Base-by-base conservation (phyloP, 2,797 vertebrate species). In the Vultur gryphus region DNA sequence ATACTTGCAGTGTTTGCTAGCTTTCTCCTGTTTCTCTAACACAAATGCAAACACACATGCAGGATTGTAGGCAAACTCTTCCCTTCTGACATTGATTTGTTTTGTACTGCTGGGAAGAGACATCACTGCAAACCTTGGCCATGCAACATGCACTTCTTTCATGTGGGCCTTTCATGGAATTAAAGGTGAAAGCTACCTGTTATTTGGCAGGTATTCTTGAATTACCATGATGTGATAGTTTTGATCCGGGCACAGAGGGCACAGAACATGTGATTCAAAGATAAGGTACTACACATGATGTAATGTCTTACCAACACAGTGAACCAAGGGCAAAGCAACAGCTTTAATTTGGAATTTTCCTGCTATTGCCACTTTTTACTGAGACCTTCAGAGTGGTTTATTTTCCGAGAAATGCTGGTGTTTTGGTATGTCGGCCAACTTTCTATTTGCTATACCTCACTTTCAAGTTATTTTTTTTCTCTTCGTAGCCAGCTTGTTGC, bases 261-360 rank as follows among this genome's bases (percentile, higher is more conserved):
- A 80, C 54, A 58, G 58, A 94, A 76, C 8, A 1, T 59, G 52
- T 48, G 57, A 71, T 76, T 70, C 69, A 78, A 46, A 59, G 29
- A 39, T 49, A 79, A 76, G 28, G 11, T 65, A 20, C 66, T 54
- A 31, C 46, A 59, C 49, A 59, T 95, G 79, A 95, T 65, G 57
- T 93, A 70, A 49, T 95, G 78, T 35, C 54, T 87, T 93, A 85
- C 57, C 9, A 5, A 81, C 51, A 83, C 25, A 13, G 46, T 84
- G 84, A 95, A 61, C 43, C 82, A 55, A 83, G 78, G 75, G 52
- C 84, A 91, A 61, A 77, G n/a, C 89, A 95, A 90, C 67, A 48
- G 11, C 66, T 95, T 82, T n/a, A 52, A 84, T 80, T 93, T 89
- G 86, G 87, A 96, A 94, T 97, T 93, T 93, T 62, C 66, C 49